phyloP scores from a whole-genome alignment of 2,888 invertebrate species.

The Stenodema calcarata region DNA sequence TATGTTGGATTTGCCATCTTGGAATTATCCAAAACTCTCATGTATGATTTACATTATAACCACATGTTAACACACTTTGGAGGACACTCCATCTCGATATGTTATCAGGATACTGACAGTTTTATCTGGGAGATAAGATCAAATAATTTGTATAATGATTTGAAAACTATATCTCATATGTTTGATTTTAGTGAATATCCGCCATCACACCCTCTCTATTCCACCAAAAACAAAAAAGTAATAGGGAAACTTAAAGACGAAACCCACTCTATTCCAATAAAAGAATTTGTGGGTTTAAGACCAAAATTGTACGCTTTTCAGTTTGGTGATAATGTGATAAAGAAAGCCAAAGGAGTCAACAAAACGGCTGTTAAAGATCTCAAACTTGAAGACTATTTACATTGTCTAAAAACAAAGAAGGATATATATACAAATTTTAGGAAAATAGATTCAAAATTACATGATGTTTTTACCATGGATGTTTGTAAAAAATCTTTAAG shows the following conservation, averaged over 20 bases:
- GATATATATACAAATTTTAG: not conserved
- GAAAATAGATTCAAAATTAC: not conserved
- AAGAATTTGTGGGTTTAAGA: constrained; percentile 59
- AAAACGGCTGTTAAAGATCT: not conserved
- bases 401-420: not conserved
- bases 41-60: constrained; percentile 44
- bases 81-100: not conserved
- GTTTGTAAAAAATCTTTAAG: not conserved
- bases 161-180: not conserved
- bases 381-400: not conserved
- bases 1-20: constrained; percentile 35
- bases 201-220: constrained; percentile 21
- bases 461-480: not conserved
- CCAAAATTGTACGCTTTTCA: constrained; percentile 57
- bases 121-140: constrained; percentile 35
- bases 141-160: constrained; percentile 5
- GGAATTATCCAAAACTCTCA: constrained; percentile 32
- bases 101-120: not conserved
- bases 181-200: constrained; percentile 58
- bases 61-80: constrained; percentile 3
- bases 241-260: constrained; percentile 60
- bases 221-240: constrained; percentile 56
- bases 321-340: constrained; percentile 49
- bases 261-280: constrained; percentile 58
- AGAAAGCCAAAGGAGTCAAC: constrained; percentile 1